A percentile compares a stretch with the other conserved stretches of the same genome.
phyloP scores from a whole-genome alignment of 2,888 invertebrate species.

The Noctua comes region DNA sequence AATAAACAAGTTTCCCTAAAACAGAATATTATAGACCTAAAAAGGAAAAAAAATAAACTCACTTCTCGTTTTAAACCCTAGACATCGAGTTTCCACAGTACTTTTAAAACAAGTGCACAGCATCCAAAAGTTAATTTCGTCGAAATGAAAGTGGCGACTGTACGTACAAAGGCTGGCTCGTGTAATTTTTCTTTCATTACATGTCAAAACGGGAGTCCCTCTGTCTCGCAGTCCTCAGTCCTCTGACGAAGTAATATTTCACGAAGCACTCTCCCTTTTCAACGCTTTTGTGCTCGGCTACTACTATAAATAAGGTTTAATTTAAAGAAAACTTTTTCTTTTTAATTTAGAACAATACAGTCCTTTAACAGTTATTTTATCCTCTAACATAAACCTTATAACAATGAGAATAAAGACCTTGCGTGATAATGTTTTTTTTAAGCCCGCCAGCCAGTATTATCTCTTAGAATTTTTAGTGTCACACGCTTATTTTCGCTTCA shows the following conservation, averaged over 20 bases:
- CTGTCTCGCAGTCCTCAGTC: constrained; percentile 35
- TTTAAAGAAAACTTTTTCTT: constrained; percentile 58
- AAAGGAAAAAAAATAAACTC: constrained; percentile 22
- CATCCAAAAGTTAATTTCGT: constrained; percentile 81
- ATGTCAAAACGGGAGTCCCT: constrained; percentile 73
- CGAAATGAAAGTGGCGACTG: constrained; percentile 73
- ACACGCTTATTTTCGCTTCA: constrained; percentile 32
- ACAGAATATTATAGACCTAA: constrained; percentile 12
- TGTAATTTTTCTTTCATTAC: constrained; percentile 83
- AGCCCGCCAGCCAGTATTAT: not conserved
- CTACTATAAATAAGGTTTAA: constrained; percentile 65
- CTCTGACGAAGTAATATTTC: constrained; percentile 69
- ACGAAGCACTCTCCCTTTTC: constrained; percentile 62
- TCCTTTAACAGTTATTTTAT: constrained; percentile 1
- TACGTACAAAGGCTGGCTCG: constrained; percentile 70
- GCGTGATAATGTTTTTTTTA: constrained; percentile 12
- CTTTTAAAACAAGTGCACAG: constrained; percentile 50
- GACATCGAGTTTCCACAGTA: constrained; percentile 51
- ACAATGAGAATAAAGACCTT: not conserved
- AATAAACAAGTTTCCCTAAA: constrained; percentile 8
- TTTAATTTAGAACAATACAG: constrained; percentile 61
- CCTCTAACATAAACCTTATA: constrained; percentile 1
- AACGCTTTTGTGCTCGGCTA: constrained; percentile 56
- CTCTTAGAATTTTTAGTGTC: constrained; percentile 21
- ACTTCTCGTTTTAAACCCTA: constrained; percentile 28